Evolutionary conservation across 2,797 vertebrate species (phyloP).

Genomic region (Coracias cyanogaster): DNA sequence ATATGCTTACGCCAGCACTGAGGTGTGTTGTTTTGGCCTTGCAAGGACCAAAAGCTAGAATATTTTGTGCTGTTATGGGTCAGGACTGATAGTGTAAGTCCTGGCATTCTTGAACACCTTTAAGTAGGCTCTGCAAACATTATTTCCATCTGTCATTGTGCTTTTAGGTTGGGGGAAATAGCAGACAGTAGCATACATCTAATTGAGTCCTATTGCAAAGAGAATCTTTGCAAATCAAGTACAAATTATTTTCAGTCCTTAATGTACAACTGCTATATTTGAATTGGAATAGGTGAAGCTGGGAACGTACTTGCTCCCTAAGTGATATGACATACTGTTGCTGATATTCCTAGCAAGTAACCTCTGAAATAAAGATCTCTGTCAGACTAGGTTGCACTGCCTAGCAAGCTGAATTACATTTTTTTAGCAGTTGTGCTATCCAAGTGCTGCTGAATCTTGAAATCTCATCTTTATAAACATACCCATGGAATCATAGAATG

Average conservation of each 20-base stretch:
- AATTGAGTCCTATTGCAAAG: not conserved
- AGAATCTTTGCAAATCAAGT: not conserved
- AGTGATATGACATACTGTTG: not conserved
- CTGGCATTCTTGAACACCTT: not conserved
- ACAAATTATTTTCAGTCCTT: not conserved
- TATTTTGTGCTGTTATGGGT: not conserved
- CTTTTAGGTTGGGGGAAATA: not conserved
- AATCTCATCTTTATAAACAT: constrained; percentile 20
- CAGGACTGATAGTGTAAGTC: not conserved
- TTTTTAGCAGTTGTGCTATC: constrained; percentile 23
- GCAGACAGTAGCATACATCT: not conserved
- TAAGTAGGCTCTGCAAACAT: not conserved
- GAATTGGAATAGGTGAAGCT: not conserved
- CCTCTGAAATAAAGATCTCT: not conserved
- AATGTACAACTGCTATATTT: not conserved
- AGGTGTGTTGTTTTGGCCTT: accelerated
- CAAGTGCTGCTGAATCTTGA: constrained; percentile 5
- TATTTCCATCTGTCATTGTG: not conserved
- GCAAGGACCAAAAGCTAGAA: not conserved
- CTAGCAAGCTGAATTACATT: not conserved
- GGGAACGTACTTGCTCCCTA: not conserved
- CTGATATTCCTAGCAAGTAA: not conserved
- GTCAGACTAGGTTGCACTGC: constrained; percentile 22
- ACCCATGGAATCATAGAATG: not conserved
- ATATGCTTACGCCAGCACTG: not conserved